Conservation (phyloP, 2,797 vertebrate species). For the Sylvilagus floridanus region DNA sequence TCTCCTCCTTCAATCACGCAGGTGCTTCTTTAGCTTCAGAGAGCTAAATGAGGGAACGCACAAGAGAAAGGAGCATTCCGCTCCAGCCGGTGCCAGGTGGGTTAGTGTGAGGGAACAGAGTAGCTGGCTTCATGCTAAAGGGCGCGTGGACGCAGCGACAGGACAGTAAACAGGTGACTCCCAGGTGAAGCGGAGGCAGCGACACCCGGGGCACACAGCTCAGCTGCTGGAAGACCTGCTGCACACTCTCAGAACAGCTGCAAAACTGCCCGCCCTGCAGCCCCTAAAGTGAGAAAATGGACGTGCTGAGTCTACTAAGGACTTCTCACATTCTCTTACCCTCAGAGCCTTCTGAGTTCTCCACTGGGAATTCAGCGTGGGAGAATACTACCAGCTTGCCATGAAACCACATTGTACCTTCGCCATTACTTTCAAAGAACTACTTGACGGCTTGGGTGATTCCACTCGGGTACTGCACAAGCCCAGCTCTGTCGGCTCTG, state of each 20-base stretch:
- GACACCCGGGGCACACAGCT: background rate
- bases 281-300: background rate
- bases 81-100: background rate
- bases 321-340: background rate
- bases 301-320: background rate
- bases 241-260: background rate
- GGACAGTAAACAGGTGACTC: background rate
- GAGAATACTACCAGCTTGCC: background rate
- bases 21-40: background rate
- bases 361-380: constrained; percentile 13
- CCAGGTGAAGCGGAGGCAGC: background rate
- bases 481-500: background rate
- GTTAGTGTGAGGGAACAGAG: background rate
- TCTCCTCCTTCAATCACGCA: background rate
- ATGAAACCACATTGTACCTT: constrained; percentile 38
- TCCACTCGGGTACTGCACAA: background rate
- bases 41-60: background rate
- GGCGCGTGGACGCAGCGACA: background rate
- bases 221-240: background rate
- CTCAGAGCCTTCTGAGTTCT: background rate
- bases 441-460: background rate
- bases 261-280: background rate
- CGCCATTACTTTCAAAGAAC: constrained; percentile 56
- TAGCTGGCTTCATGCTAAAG: background rate
- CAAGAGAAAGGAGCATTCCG: background rate